phyloP scores from a whole-genome alignment of 2,113 vertebrate species.

The Phylloscopus whistleri region DNA sequence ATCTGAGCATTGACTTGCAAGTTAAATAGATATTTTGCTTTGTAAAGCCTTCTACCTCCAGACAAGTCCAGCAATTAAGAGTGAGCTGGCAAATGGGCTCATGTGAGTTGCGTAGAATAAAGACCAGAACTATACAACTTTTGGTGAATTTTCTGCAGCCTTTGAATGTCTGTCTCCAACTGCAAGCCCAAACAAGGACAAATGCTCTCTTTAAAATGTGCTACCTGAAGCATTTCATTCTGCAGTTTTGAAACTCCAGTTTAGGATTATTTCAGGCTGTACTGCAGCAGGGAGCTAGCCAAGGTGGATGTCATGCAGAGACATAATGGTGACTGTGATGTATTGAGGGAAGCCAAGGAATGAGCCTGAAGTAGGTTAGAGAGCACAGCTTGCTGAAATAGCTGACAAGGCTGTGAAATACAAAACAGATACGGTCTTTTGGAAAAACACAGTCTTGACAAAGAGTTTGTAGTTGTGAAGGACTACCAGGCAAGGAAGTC shows the following conservation, averaged over 20 bases:
- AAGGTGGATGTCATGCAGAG: slow-evolving; percentile 21
- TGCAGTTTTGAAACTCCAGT: slow-evolving; percentile 18
- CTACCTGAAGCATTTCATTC: slow-evolving; percentile 18
- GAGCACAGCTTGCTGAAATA: slow-evolving; percentile 29
- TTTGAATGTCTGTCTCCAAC: slow-evolving; percentile 1
- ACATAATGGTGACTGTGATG: slow-evolving; percentile 31
- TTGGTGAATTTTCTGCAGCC: neutral
- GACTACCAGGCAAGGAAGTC: neutral
- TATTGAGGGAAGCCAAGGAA: slow-evolving; percentile 39
- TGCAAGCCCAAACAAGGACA: slow-evolving; percentile 23
- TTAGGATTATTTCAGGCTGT: slow-evolving; percentile 11
- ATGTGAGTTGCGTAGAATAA: neutral
- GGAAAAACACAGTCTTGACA: neutral
- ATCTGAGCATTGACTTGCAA: slow-evolving; percentile 53
- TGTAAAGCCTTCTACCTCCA: slow-evolving; percentile 24
- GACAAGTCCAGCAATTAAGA: slow-evolving; percentile 45
- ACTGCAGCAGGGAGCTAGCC: slow-evolving; percentile 27
- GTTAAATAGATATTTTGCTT: slow-evolving; percentile 60
- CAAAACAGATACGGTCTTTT: neutral
- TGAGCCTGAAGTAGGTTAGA: slow-evolving; percentile 49
- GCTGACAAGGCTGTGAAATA: neutral
- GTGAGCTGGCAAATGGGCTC: slow-evolving; percentile 25
- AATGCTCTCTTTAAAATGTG: slow-evolving; percentile 37
- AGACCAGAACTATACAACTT: neutral
- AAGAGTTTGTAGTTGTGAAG: neutral